phyloP scores from a whole-genome alignment of 2,888 invertebrate genomes.

The Apantesis nais region DNA sequence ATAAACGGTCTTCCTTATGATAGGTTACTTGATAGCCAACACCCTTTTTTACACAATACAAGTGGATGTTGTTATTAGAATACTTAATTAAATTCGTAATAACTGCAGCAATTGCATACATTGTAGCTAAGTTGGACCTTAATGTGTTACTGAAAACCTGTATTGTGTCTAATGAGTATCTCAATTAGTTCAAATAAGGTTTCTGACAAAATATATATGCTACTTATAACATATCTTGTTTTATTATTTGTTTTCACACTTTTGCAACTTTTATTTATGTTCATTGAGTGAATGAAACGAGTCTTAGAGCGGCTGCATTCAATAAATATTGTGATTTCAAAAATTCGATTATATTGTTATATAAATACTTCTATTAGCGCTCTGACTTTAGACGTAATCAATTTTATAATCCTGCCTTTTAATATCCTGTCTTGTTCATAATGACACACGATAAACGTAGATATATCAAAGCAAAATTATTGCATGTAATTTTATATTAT shows the following conservation, averaged over 20 bases:
- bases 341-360: not conserved
- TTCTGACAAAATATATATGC: not conserved
- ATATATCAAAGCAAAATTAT: slow-evolving; percentile 9
- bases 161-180: not conserved
- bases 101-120: slow-evolving; percentile 29
- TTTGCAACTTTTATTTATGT: not conserved
- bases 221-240: not conserved
- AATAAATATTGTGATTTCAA: not conserved
- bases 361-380: not conserved
- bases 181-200: not conserved
- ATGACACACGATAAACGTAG: not conserved
- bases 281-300: not conserved
- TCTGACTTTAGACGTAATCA: not conserved
- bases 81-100: slow-evolving; percentile 49
- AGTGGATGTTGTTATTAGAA: slow-evolving; percentile 71
- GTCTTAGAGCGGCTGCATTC: not conserved
- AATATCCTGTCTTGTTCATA: not conserved
- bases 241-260: not conserved
- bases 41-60: slow-evolving; percentile 74
- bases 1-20: slow-evolving; percentile 74
- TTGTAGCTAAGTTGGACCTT: slow-evolving; percentile 6
- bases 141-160: not conserved
- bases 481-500: slow-evolving; percentile 21
- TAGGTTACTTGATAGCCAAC: slow-evolving; percentile 82
- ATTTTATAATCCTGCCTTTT: not conserved